Evolutionary conservation across 2,113 vertebrate genomes (phyloP).

Genomic region (Ictidomys tridecemlineatus): DNA sequence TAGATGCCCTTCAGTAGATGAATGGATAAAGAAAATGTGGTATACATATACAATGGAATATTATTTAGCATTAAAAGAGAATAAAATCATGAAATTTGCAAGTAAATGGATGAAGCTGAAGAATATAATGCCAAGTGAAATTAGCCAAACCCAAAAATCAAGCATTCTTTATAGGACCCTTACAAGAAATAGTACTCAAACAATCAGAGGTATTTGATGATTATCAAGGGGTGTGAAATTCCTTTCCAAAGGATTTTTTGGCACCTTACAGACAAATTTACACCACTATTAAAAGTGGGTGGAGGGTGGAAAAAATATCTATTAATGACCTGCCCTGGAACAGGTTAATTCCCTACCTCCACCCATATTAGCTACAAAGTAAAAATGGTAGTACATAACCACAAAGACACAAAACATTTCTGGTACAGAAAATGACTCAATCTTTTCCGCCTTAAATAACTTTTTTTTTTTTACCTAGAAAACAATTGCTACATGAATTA

Average conservation of each 20-base stretch:
- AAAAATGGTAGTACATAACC: neutral
- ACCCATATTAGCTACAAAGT: neutral
- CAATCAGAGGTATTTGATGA: neutral
- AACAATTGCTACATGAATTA: neutral
- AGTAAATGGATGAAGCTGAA: no score
- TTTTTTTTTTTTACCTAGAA: neutral
- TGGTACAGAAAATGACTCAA: neutral
- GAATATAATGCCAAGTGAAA: no score
- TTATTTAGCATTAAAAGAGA: no score
- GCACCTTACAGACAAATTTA: neutral
- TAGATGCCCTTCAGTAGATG: no score
- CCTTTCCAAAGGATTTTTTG: neutral
- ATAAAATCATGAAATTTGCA: no score
- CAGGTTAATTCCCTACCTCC: neutral
- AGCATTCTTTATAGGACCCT: neutral
- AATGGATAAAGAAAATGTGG: no score
- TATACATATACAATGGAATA: no score
- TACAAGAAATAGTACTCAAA: neutral
- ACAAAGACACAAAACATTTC: neutral
- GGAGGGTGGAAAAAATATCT: neutral
- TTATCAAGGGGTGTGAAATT: neutral
- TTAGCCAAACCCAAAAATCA: neutral
- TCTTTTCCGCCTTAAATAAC: slow-evolving; percentile 39
- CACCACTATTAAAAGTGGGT: neutral
- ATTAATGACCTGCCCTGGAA: neutral